Conservation (phyloP, 2,113 vertebrate species). For the Chlorodrepanis virens region DNA sequence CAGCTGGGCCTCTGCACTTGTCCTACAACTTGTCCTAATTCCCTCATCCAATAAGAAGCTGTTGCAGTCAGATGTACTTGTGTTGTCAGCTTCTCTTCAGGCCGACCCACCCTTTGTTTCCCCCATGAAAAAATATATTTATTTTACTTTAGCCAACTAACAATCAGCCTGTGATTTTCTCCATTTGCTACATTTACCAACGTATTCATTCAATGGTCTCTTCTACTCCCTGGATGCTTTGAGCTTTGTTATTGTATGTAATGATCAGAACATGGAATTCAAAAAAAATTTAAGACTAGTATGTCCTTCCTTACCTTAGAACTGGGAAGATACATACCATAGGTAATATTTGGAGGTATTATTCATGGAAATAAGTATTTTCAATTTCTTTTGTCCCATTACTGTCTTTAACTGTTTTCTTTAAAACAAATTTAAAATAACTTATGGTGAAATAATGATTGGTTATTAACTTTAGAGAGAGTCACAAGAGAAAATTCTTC, state of each 20-base stretch:
- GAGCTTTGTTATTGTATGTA: background rate
- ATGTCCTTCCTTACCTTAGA: background rate
- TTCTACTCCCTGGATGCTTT: background rate
- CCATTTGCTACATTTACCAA: background rate
- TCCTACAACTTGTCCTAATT: background rate
- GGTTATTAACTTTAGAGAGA: background rate
- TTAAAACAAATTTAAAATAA: background rate
- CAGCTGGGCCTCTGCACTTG: background rate
- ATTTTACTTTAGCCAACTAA: background rate
- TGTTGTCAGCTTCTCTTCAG: background rate
- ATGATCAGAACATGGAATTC: background rate
- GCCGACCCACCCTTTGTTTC: background rate
- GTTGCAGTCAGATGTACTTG: background rate
- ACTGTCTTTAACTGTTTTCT: background rate
- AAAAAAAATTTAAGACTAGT: background rate
- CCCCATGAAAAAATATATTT: background rate
- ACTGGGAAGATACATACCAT: background rate
- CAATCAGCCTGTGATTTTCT: background rate
- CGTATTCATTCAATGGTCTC: background rate
- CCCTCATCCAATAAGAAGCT: background rate
- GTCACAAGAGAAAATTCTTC: background rate
- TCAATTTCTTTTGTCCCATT: background rate
- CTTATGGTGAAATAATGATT: background rate
- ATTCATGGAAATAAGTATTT: background rate
- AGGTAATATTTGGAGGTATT: background rate